Evolutionary conservation across 2,888 invertebrate genomes (phyloP), one percentile per base, ranked within the genome.

Genomic region (Strigamia crassipes): DNA sequence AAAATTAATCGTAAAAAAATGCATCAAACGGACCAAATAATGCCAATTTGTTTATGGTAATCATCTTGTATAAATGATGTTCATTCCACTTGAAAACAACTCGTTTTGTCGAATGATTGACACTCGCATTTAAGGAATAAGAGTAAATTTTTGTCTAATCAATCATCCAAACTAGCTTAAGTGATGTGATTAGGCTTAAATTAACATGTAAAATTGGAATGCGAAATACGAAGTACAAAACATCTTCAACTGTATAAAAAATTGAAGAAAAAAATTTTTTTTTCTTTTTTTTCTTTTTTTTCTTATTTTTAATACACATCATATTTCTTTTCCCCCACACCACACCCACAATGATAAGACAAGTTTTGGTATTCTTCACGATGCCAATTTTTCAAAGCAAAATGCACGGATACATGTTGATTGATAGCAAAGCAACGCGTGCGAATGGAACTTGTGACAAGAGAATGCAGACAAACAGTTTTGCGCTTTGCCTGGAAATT

Each of bases 401-500:
- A 4, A 23, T 27, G 23, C 27, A 66, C 3, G 66, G 23, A n/a
- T 51, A 66, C 31, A 15, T 66, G 66, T 66, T 66, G 66, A 66
- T 66, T 66, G 66, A 66, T 66, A 66, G 66, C 66, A 31, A 66
- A 31, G 66, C 66, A 66, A 66, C 66, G 66, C 66, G 66, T 66
- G 66, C 66, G 15, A 66, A 66, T 66, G 66, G 27, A 66, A 13
- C 27, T 66, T 66, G 66, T 66, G 66, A 66, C 13, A 66, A 66
- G 66, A 27, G 66, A 66, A 66, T 66, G 66, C 66, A 66, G 66
- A 66, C 66, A 66, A 66, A 66, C 66, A 66, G 66, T 66, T 66
- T 66, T 66, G 9, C 27, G 27, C 23, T 66, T 66, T 66, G 23
- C 66, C 66, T 66, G 66, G 2, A 66, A 66, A 66, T 15, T 66